Base-by-base conservation (phyloP, 2,888 invertebrate species). In the Andrena marginata region DNA sequence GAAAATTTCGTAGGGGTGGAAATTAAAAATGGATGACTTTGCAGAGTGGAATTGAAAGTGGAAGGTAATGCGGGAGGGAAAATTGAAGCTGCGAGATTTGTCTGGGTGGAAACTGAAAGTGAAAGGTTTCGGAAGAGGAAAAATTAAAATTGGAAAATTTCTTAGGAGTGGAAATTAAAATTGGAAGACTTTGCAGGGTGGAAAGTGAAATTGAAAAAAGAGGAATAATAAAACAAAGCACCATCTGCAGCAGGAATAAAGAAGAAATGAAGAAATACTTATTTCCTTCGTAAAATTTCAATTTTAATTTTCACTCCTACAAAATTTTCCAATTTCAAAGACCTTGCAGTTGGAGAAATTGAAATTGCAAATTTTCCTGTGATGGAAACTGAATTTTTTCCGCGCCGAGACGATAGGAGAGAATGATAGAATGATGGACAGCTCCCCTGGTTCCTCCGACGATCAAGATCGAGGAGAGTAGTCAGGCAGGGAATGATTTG, bases 351-450 rank as follows among this genome's bases (percentile, higher is more conserved):
- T 16, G 42, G 42, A 16, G 16, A 54, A 54, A 54, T 23, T 20
- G 2, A 51, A 51, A 42, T 42, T 42, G 4, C 2, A 42, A 42
- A 42, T 42, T 42, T 16, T 42, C 16, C 16, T 42, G 13, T 5
- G 42, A 4, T 16, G 16, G 42, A 42, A 42, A 16, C 42, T 42
- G 42, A 42, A 1, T 5, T 42, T 5, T 42, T 42, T 42, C 42
- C 5, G 42, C 16, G 16, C 4, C 13, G 13, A 42, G 16, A 4
- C 16, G 33, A 35, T n/a, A 42, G 26, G 42, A 42, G 64, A 51
- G 29, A 54, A 76, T 56, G 65, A 13, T 63, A 56, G 26, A 71
- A 42, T 49, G 51, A 72, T 65, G 29, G 54, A 77, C 49, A 49
- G 26, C 42, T 56, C 67, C 23, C 10, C 20, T 10, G 56, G 56